phyloP scores from a whole-genome alignment of 2,797 vertebrate genomes.

The Sebastes trivittatus region DNA sequence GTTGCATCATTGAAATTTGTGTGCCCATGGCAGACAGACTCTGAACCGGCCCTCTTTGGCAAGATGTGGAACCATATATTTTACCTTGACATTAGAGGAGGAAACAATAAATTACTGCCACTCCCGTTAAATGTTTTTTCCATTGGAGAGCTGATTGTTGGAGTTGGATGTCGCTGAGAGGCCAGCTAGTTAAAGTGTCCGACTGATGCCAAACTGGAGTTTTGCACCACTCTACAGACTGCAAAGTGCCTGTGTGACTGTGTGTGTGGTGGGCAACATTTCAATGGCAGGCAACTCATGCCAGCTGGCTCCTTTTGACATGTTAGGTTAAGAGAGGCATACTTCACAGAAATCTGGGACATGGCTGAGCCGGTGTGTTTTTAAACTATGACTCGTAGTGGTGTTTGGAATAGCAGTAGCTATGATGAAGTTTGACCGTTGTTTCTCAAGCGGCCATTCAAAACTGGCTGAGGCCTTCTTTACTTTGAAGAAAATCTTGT shows the following conservation, averaged over 20 bases:
- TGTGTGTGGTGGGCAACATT: slow-evolving; percentile 31
- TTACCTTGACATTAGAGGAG: neutral
- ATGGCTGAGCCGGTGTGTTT: neutral
- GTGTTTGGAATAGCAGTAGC: neutral
- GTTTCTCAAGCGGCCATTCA: neutral
- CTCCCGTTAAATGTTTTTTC: slow-evolving; percentile 15
- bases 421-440: slow-evolving; percentile 1
- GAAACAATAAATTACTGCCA: slow-evolving; percentile 35
- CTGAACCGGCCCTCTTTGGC: neutral
- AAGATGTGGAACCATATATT: neutral
- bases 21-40: neutral
- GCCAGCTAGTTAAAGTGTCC: slow-evolving; percentile 34
- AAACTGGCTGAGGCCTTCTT: neutral
- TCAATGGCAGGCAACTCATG: slow-evolving; percentile 10
- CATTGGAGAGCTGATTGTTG: slow-evolving; percentile 29
- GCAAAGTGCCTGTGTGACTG: slow-evolving; percentile 42
- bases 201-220: slow-evolving; percentile 32
- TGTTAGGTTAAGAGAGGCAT: slow-evolving; percentile 24
- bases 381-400: slow-evolving; percentile 1
- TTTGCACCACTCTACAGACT: slow-evolving; percentile 44
- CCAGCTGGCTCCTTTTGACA: slow-evolving; percentile 62
- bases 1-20: neutral
- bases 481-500: no score
- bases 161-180: slow-evolving; percentile 20
- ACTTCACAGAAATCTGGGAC: slow-evolving; percentile 45